A percentile compares a stretch with the other conserved stretches of the same genome.
Conservation (phyloP, 2,888 invertebrate genomes). For the Chrysotoxum bicinctum region DNA sequence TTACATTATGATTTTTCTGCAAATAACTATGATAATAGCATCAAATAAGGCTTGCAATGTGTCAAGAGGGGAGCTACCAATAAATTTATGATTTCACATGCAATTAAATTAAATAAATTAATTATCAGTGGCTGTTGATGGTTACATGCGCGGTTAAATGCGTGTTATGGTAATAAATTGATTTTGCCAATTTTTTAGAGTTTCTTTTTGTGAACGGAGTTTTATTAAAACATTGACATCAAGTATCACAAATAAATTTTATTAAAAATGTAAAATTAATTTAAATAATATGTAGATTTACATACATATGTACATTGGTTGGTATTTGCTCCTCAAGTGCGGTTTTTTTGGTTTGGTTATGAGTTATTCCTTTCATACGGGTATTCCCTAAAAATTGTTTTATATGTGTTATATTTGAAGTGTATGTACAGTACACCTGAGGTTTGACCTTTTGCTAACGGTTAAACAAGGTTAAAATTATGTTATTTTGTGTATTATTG, state of each 20-base stretch:
- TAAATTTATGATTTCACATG: conserved; percentile 60
- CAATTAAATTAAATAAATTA: conserved; percentile 39
- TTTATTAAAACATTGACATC: neutral
- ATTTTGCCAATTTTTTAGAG: neutral
- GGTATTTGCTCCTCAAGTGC: neutral
- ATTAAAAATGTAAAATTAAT: neutral
- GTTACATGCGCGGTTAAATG: conserved; percentile 15
- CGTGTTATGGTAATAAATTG: conserved; percentile 40
- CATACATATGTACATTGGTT: no score
- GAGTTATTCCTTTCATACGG: neutral
- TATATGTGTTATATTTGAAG: neutral
- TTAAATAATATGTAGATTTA: neutral
- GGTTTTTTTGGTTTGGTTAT: neutral
- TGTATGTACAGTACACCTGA: neutral
- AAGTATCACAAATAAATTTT: neutral
- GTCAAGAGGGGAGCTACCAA: conserved; percentile 26
- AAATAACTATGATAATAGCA: conserved; percentile 19
- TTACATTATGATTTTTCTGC: neutral
- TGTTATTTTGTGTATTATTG: no score
- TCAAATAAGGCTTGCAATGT: conserved; percentile 42
- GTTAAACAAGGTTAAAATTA: no score
- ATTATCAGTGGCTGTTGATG: conserved; percentile 32
- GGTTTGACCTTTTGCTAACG: no score
- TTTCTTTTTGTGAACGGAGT: neutral
- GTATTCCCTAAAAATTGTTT: neutral